Conservation (phyloP, 2,888 invertebrate species). For the Cotesia congregata region DNA sequence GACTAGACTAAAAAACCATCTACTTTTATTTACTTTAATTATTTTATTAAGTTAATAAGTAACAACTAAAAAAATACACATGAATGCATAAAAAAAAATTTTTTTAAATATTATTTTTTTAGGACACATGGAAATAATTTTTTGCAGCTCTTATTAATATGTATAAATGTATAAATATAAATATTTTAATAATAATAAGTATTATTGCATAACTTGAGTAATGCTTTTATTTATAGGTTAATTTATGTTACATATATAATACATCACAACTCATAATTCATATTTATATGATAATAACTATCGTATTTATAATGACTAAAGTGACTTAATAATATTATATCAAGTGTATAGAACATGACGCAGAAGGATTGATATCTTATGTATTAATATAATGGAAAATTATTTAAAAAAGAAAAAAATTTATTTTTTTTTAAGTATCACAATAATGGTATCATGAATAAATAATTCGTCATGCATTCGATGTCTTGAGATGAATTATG, state of each 20-base stretch:
- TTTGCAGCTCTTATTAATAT: too few species aligned
- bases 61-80: not conserved
- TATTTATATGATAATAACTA: slow-evolving; percentile 35
- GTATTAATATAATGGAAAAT: slow-evolving; percentile 35
- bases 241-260: slow-evolving; percentile 22
- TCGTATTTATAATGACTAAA: slow-evolving; percentile 27
- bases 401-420: slow-evolving; percentile 4
- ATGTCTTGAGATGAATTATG: slow-evolving; percentile 16
- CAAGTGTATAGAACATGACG: slow-evolving; percentile 38
- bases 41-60: not conserved
- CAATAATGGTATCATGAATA: slow-evolving; percentile 28
- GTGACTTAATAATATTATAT: slow-evolving; percentile 29
- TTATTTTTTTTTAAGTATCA: not conserved
- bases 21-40: not conserved
- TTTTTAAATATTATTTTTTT: too few species aligned
- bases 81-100: not conserved
- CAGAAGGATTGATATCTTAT: slow-evolving; percentile 32
- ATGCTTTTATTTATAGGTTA: slow-evolving; percentile 7
- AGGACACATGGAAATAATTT: too few species aligned
- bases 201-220: not conserved
- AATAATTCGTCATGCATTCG: slow-evolving; percentile 49
- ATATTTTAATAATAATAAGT: not conserved
- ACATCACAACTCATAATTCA: slow-evolving; percentile 25
- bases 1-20: not conserved
- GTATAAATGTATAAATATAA: not conserved